Base-by-base conservation (phyloP, 2,113 vertebrate genomes). In the Otus sunia region DNA sequence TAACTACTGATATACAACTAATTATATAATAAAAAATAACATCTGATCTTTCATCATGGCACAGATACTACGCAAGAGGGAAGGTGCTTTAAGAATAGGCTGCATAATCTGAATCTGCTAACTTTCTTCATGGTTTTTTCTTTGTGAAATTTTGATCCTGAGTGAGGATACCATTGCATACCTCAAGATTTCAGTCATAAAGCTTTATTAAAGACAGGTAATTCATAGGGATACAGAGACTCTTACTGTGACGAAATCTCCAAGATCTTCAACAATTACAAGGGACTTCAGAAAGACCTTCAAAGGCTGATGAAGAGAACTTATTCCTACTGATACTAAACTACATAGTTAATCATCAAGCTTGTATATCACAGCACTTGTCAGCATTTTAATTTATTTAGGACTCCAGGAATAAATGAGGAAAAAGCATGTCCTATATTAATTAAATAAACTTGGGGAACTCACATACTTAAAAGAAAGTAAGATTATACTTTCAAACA, bases 381-480 rank as follows among this genome's bases (percentile, higher is more conserved):
- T 75, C 55, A 86, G 15, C 4, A 43, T 68, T 77, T 81, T 86
- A 82, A 83, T 77, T 95, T 77, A 85, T 92, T 96, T 94, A 73
- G 14, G 20, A 56, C 14, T 74, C 5, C 20, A 76, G 76, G 13
- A 94, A 81, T 62, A 76, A 87, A 94, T 67, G 73, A 81, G 6
- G 16, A 29, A 68, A 80, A 89, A 85, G 3, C 2, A 36, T 29
- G 5, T 58, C 58, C 22, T 43, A 32, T 36, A 25, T 45, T 21
- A 58, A 77, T 55, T 79, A 67, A 73, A 53, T 30, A 67, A 84
- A 80, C 10, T 53, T 5, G 1, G 6, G 25, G 7, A 88, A 25
- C 11, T 36, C 39, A 66, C 8, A 36, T 66, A 77, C 32, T 76
- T 60, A 52, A 87, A 64, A 81, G 25, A 77, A 91, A 76, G 12